Base-by-base conservation (phyloP, 2,113 vertebrate genomes). In the Nothocercus nigrocapillus region DNA sequence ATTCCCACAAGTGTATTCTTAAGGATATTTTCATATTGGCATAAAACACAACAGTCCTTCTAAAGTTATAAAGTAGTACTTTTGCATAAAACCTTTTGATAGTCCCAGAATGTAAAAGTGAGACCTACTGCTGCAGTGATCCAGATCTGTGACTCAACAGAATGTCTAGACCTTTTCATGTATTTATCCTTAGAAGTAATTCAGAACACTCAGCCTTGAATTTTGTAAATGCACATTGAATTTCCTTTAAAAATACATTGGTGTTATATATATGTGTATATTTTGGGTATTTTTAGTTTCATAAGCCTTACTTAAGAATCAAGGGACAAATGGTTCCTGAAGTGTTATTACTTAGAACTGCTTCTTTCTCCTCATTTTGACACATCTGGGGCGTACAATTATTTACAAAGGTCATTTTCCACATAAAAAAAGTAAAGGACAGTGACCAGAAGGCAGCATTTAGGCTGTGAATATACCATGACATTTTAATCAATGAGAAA, bases 401-500 rank as follows among this genome's bases (percentile, higher is more conserved):
- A 98, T 96, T 97, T 97, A 97, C 77, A 98, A 98, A 98, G 97
- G 97, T 98, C 97, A 97, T 95, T 96, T 98, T 97, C 88, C 93
- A 81, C 84, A 96, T 67, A 96, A 97, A 89, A 95, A 28, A 56
- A 56, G 16, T 53, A 30, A 97, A 97, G 90, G 96, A 97, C 93
- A 97, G 94, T 98, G 97, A 97, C 97, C 97, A 97, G 97, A 97
- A 98, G 94, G 95, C 85, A 97, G 92, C 74, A 88, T 94, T 98
- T 98, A 97, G 88, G 63, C 94, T 97, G 95, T 95, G 96, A 98
- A 97, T 96, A 92, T 70, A 97, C 96, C 96, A 93, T 97, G 97
- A 97, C 97, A 98, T 97, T 97, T 97, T 98, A 98, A 98, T 98
- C 97, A 98, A 96, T 97, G 96, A 97, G 86, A 97, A 97, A 97